Conservation (phyloP, 1,140 invertebrate species). For the Pseudomyrmex gracilis region DNA sequence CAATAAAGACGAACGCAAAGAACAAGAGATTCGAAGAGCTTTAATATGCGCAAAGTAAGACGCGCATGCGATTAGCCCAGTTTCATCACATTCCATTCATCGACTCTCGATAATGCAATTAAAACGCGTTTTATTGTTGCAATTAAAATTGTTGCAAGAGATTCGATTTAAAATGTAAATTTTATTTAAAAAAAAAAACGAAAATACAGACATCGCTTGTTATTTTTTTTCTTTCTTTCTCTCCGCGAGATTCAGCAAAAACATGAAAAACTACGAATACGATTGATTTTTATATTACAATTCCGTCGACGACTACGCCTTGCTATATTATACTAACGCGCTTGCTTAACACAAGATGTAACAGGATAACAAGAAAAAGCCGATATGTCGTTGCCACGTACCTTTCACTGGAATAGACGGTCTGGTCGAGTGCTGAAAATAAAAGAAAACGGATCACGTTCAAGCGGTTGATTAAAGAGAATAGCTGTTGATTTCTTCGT, state of each 20-base stretch:
- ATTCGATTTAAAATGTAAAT: neutral
- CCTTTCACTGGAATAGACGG: constrained; percentile 85
- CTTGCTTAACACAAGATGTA: constrained; percentile 26
- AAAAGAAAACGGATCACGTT: constrained; percentile 60
- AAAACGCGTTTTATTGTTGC: neutral
- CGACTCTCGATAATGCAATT: neutral
- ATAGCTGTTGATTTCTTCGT: constrained; percentile 25
- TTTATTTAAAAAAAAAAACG: neutral
- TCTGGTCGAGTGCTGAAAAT: constrained; percentile 83
- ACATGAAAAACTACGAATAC: neutral
- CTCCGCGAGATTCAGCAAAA: too few species aligned
- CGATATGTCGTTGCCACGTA: constrained; percentile 61
- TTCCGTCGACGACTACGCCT: constrained; percentile 24
- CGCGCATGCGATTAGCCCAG: neutral
- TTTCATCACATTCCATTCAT: neutral
- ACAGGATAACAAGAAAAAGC: neutral
- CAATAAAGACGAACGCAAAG: too few species aligned
- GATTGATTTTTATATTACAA: neutral
- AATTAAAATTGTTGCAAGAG: neutral
- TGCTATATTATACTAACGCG: too few species aligned
- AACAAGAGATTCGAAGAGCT: neutral
- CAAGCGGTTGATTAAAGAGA: neutral
- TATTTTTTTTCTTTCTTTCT: neutral
- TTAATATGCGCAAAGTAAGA: neutral
- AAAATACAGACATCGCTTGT: constrained; percentile 29